These are phyloP conservation scores for Holacanthus passer DNA, from an alignment of 2,113 vertebrate genomes.

Conservation along the genomic window DNA sequence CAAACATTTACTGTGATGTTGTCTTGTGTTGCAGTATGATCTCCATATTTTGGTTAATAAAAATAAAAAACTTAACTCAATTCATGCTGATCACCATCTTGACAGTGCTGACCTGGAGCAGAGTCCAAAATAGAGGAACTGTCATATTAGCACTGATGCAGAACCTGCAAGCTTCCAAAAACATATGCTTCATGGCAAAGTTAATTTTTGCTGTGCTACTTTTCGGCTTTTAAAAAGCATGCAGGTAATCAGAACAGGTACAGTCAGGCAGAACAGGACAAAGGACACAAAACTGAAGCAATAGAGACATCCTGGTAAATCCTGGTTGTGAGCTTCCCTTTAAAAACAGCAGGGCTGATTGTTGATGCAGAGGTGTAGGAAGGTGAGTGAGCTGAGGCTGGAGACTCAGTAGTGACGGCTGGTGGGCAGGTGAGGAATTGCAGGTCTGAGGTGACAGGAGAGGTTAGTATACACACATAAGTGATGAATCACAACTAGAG, in stretches of 20 bases:
- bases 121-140: not conserved
- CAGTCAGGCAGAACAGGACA: not conserved
- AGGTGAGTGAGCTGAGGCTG: conserved; percentile 8
- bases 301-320: not conserved
- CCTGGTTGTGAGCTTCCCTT: not conserved
- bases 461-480: not conserved
- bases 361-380: not conserved
- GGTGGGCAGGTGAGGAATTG: not conserved
- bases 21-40: not conserved
- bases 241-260: not conserved
- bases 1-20: not conserved
- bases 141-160: not conserved
- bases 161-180: not conserved
- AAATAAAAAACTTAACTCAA: not conserved
- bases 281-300: not conserved
- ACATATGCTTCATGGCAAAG: not conserved
- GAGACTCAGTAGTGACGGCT: not conserved
- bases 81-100: not conserved
- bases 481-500: conserved; percentile 13
- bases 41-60: not conserved
- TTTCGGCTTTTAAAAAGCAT: not conserved
- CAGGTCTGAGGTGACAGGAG: not conserved
- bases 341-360: not conserved
- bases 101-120: not conserved
- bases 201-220: not conserved